phyloP scores from a whole-genome alignment of 37 sponge, comb jelly and placozoan genomes.

The Mnemiopsis leidyi region DNA sequence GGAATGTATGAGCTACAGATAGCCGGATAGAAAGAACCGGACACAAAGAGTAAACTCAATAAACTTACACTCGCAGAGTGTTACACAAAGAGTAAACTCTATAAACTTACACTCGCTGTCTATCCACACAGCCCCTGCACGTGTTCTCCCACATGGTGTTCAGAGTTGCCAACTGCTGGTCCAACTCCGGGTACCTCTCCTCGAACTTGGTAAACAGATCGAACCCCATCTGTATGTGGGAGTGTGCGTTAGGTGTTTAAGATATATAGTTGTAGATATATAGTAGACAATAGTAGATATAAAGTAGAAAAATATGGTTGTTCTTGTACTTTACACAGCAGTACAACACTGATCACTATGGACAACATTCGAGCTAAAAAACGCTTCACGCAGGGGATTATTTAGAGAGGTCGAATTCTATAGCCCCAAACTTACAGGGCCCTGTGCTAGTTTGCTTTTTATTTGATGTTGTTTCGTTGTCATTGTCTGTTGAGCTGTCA shows the following conservation, averaged over 20 bases:
- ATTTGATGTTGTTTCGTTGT: neutral
- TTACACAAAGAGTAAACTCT: too few species aligned
- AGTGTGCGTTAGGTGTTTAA: too few species aligned
- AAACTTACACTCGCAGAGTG: constrained; percentile 31
- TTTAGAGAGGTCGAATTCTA: too few species aligned
- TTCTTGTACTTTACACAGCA: neutral
- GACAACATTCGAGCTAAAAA: too few species aligned
- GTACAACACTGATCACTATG: neutral
- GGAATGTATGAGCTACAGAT: too few species aligned
- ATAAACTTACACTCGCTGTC: constrained; percentile 19
- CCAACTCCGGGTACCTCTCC: constrained; percentile 48
- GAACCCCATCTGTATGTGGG: constrained; percentile 44
- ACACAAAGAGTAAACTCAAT: too few species aligned
- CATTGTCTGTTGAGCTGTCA: neutral
- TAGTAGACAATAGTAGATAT: too few species aligned
- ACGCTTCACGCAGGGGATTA: too few species aligned
- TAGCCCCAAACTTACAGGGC: neutral
- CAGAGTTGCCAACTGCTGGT: constrained; percentile 26
- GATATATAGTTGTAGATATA: too few species aligned
- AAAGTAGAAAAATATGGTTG: too few species aligned
- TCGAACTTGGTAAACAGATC: constrained; percentile 48
- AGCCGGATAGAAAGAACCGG: too few species aligned
- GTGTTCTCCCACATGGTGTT: constrained; percentile 65
- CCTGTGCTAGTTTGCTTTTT: neutral
- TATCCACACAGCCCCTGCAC: constrained; percentile 41